phyloP scores from a whole-genome alignment of 2,888 invertebrate genomes.

The Hirudinaria manillensis region DNA sequence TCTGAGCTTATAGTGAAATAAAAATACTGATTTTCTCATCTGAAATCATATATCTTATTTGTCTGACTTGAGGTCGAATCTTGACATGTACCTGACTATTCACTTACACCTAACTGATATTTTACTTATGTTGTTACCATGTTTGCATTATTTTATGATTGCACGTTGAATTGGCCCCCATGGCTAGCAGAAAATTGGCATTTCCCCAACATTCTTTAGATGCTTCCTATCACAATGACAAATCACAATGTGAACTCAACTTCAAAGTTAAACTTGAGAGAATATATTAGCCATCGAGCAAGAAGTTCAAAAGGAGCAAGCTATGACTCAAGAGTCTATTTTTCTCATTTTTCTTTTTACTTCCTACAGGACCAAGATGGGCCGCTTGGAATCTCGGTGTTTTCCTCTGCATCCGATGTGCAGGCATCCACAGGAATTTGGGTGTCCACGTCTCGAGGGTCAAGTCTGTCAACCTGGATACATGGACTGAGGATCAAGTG shows the following conservation, averaged over 20 bases:
- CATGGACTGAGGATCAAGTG: slow-evolving; percentile 97
- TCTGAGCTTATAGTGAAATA: neutral
- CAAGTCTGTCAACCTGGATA: slow-evolving; percentile 93
- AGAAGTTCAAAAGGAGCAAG: too few relatives aligned
- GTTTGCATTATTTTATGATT: too few relatives aligned
- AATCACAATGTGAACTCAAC: too few relatives aligned
- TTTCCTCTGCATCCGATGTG: slow-evolving; percentile 95
- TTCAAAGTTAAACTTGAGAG: too few relatives aligned
- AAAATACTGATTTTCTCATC: neutral
- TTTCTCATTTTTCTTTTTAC: neutral
- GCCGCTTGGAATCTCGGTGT: slow-evolving; percentile 98
- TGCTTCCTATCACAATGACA: too few relatives aligned
- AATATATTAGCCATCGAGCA: too few relatives aligned
- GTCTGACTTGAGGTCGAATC: neutral
- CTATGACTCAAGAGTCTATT: neutral
- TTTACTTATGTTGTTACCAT: too few relatives aligned
- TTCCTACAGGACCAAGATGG: slow-evolving; percentile 83
- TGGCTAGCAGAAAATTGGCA: too few relatives aligned
- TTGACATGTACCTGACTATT: neutral
- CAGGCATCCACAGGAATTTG: slow-evolving; percentile 95
- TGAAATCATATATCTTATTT: neutral
- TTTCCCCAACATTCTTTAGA: too few relatives aligned
- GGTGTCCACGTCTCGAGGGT: slow-evolving; percentile 98
- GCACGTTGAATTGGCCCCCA: too few relatives aligned
- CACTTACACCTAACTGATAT: too few relatives aligned